phyloP scores from a whole-genome alignment of 2,888 invertebrate genomes.

The Protonemura montana region DNA sequence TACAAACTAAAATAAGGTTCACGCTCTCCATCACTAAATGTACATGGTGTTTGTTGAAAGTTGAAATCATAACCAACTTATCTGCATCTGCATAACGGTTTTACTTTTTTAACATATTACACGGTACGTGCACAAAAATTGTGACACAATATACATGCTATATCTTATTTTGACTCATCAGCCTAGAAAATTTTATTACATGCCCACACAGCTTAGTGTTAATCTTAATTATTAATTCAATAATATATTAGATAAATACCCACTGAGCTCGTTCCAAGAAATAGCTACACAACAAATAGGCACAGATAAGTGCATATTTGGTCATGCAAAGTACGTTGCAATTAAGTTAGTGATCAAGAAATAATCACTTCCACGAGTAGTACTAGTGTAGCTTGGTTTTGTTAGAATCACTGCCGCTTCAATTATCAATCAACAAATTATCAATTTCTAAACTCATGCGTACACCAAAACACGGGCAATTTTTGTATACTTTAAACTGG shows the following conservation, averaged over 20 bases:
- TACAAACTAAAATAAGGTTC: background rate
- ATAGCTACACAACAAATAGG: background rate
- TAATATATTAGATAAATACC: background rate
- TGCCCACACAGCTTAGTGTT: background rate
- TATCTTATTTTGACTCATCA: background rate
- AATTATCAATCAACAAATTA: too few species aligned
- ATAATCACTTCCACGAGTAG: background rate
- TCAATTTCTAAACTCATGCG: too few species aligned
- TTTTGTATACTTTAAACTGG: too few species aligned
- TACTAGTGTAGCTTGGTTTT: background rate
- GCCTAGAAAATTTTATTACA: background rate
- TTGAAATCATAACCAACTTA: background rate
- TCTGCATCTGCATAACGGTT: background rate
- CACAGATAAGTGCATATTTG: background rate
- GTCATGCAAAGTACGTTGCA: background rate
- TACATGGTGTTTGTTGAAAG: background rate
- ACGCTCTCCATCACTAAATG: background rate
- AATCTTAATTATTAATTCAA: background rate
- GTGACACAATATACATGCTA: background rate
- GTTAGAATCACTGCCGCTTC: background rate
- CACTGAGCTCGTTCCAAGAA: background rate
- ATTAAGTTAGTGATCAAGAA: background rate
- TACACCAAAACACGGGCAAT: too few species aligned
- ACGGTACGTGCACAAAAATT: background rate
- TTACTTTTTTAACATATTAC: background rate